Base-by-base conservation (phyloP, 92 coral and sea anemone species). In the Palythoa heliodiscus region DNA sequence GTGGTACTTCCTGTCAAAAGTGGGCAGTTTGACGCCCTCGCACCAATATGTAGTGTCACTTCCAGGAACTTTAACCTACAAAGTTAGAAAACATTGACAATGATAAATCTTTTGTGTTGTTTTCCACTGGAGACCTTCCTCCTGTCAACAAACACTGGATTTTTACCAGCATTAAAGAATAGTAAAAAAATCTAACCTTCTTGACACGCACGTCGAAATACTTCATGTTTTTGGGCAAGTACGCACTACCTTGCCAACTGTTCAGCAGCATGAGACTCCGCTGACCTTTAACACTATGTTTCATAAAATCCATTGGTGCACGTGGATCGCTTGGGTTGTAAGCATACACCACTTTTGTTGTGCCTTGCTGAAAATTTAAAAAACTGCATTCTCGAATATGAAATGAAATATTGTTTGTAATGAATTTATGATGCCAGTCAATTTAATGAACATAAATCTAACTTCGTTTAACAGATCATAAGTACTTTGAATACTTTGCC, bases 301-400 rank as follows among this genome's bases (percentile, higher is more conserved):
- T 22, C 24, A 25, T 83, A 35, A 90, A 77, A 39, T 68, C 82
- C 69, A 83, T 20, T 75, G 74, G 83, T 13, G 93, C 78, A 29
- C 38, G 16, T 5, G 91, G 93, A 23, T 90, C 93, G 13, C 71
- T 73, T 12, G 78, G 77, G 55, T 87, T 78, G 25, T 72, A 90
- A 4, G 92, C 92, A 47, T 73, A 90, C 57, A 90, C 81, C 16
- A 90, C 86, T 77, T 87, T 90, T 2, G 90, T 82, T 13, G 92
- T 90, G 3, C 92, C 92, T 70, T 48, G 77, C 92, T 90, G 85
- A 15, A 60, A 60, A 60, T 15, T 2, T 7, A 2, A 63, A n/a
- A 63, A 55, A 55, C n/a, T n/a, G n/a, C n/a, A n/a, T n/a, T 55
- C 3, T 55, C 19, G 15, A 55, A 12, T 12, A 12, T 12, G 61